Base-by-base conservation (phyloP, 2,888 invertebrate genomes). In the Thereva nobilitata region DNA sequence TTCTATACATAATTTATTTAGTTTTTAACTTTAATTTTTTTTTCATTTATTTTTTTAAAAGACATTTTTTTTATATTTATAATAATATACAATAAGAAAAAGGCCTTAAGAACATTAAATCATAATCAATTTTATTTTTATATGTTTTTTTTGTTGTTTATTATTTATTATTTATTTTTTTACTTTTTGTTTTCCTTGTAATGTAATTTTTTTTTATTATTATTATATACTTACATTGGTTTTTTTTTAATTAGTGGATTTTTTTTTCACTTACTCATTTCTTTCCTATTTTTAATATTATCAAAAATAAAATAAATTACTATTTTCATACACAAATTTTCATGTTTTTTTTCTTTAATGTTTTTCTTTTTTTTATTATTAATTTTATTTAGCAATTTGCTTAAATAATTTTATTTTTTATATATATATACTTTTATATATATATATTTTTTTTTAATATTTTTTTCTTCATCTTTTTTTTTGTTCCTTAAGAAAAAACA, bases 1-100 rank as follows among this genome's bases (percentile, higher is more conserved):
- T 95, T 96, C 49, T 49, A 61, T 42, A 57, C 50, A 61, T 61
- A 61, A 61, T 61, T 61, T 61, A 61, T 61, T 61, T 49, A 61
- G 50, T 61, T 61, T 50, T 50, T 42, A 61, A 61, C 47, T 47
- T 41, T 50, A 50, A 61, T 38, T 41, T 50, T 61, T 50, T 40
- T 41, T 44, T 61, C 9, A 1, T 37, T 49, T 59, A 10, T 47
- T 37, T 49, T 38, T 61, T 49, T 61, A 23, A 23, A 47, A 47
- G 38, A 47, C 10, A 12, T 40, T 23, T 47, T 37, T 49, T 61
- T 49, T 47, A 50, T 50, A 61, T 61, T 38, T 61, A 50, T 61
- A 23, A 61, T 61, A 61, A 61, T 61, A 50, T 61, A 61, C 61
- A 61, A 42, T 61, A 61, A 59, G 59, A 59, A 61, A 53, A 61